A percentile compares a stretch with the other conserved stretches of the same genome.
Conservation (phyloP, 2,113 vertebrate genomes). For the Eptesicus fuscus region DNA sequence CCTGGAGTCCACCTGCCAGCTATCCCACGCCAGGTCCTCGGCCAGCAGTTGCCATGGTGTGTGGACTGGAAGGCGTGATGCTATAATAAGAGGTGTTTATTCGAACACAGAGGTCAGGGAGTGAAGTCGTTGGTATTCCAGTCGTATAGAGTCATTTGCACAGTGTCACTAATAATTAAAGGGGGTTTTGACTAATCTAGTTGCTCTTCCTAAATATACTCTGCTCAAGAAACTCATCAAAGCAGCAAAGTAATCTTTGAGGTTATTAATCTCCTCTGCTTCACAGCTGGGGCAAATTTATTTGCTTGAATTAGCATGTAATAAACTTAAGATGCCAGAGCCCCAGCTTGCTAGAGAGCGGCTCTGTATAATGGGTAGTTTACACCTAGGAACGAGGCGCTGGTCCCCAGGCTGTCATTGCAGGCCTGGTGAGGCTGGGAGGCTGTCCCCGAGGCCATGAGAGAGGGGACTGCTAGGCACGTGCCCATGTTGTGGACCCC, state of each 20-base stretch:
- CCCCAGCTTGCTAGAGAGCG: constrained; percentile 68
- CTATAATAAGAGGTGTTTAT: constrained; percentile 84
- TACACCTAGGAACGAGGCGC: constrained; percentile 62
- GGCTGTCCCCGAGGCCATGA: accelerated
- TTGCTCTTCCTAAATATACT: constrained; percentile 88
- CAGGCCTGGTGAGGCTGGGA: neutral
- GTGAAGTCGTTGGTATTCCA: constrained; percentile 89
- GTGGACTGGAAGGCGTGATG: constrained; percentile 69
- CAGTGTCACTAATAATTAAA: constrained; percentile 94
- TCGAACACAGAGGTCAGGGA: constrained; percentile 87
- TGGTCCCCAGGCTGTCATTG: neutral
- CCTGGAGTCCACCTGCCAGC: constrained; percentile 28
- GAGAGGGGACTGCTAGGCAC: neutral
- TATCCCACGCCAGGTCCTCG: neutral
- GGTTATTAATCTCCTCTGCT: constrained; percentile 91
- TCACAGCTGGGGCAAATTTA: constrained; percentile 88
- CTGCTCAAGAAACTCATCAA: constrained; percentile 88
- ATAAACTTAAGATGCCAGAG: constrained; percentile 85
- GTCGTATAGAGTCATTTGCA: constrained; percentile 85
- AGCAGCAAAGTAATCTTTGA: constrained; percentile 84
- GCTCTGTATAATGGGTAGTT: constrained; percentile 74
- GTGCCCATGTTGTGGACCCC: too few species aligned
- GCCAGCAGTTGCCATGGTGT: constrained; percentile 59
- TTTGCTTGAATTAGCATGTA: constrained; percentile 90
- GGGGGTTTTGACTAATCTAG: constrained; percentile 87